Percentiles rank a stretch among this genome's conserved stretches.
Conservation (phyloP, 2,888 invertebrate genomes). For the Tinea trinotella region DNA sequence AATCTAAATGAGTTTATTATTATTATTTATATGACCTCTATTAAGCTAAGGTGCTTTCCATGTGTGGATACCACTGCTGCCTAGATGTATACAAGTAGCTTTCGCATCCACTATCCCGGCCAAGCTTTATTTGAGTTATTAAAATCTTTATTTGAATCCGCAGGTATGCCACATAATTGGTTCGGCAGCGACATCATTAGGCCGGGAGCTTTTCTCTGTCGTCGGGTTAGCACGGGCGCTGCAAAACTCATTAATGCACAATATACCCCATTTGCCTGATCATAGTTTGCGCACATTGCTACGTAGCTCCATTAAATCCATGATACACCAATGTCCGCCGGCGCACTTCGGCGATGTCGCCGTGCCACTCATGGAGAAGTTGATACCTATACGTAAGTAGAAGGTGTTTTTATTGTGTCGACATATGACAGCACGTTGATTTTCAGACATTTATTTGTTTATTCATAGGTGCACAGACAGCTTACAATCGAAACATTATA, state of each 20-base stretch:
- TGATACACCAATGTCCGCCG: constrained; percentile 88
- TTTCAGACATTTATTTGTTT: too few relatives aligned
- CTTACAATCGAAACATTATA: too few relatives aligned
- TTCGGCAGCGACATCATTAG: constrained; percentile 83
- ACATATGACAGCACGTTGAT: too few relatives aligned
- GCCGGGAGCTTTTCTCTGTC: constrained; percentile 87
- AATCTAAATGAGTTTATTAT: too few relatives aligned
- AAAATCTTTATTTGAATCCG: background rate
- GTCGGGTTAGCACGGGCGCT: constrained; percentile 83
- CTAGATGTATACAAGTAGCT: too few relatives aligned
- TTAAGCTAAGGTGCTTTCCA: too few relatives aligned
- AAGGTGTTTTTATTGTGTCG: too few relatives aligned
- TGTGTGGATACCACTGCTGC: too few relatives aligned
- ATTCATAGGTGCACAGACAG: too few relatives aligned
- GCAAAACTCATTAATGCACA: constrained; percentile 78
- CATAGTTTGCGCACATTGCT: constrained; percentile 87
- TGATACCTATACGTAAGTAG: constrained; percentile 85
- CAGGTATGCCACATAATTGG: constrained; percentile 73
- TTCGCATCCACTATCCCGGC: too few relatives aligned
- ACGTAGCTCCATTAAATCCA: constrained; percentile 87
- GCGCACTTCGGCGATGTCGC: constrained; percentile 83
- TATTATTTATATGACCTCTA: too few relatives aligned
- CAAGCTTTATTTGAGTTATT: too few relatives aligned
- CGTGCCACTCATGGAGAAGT: constrained; percentile 82
- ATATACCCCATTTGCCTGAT: constrained; percentile 84